Base-by-base conservation (phyloP, 2,888 invertebrate species). In the Aphodius sticticus region DNA sequence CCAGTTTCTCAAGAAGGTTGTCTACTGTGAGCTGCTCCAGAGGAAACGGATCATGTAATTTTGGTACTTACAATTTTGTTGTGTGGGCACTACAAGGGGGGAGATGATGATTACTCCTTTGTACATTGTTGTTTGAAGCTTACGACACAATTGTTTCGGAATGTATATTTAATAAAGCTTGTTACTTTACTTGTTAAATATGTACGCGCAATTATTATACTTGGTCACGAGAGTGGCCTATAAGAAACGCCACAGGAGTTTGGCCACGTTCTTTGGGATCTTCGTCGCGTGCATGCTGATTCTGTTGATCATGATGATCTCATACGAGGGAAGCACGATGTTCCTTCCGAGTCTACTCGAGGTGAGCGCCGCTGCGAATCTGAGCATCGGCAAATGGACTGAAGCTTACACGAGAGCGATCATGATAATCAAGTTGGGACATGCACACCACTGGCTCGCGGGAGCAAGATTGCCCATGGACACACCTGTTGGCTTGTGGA, bases 381-480 rank as follows among this genome's bases (percentile, higher is more conserved):
- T 79, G 2, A 16, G 76, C 53, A 37, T 81, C 15, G 53, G 80
- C 53, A 72, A 78, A 77, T 83, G 83, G 83, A 69, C 38, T 12
- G 35, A 7, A 7, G 81, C 83, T 6, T 15, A 81, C 9, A 69
- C 76, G 0, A 76, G 76, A 69, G 77, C 79, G 0, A 72, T 81
- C 4, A 26, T 69, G 35, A 9, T 36, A 36, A 74, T 83, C 35
- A 76, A 78, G 16, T 38, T 82, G 7, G 77, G 77, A 5, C 78
- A 79, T 16, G 77, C 77, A 0, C 76, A 76, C 74, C 81, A 82
- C 69, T 78, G 81, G n/a, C 69, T 81, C 15, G 80, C 80, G 16
- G 83, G 83, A 0, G 69, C 81, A 69, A 79, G 78, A 9, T 70
- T 83, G 81, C 69, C 53, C 2, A 26, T 70, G 2, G 69, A 74